Percentiles rank a stretch among this genome's conserved stretches.
These are phyloP conservation scores for Lycaon pictus DNA, from an alignment of 2,113 vertebrate genomes.

Conservation along the genomic window DNA sequence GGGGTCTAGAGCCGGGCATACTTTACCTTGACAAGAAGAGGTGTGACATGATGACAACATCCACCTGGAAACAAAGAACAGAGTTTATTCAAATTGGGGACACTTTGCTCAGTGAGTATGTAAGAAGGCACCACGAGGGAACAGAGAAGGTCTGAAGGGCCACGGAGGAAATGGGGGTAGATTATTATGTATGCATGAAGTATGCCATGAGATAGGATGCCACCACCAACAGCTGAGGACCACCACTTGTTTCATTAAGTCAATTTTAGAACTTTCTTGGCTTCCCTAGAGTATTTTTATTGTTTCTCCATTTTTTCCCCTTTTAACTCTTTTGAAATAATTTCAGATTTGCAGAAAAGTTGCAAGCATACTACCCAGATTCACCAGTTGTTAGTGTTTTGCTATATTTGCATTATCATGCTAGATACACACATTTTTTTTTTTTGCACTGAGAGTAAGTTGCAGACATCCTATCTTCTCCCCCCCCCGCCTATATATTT, in stretches of 20 bases:
- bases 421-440: neutral
- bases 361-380: neutral
- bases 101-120: accelerated
- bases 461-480: neutral
- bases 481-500: neutral
- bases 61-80: neutral
- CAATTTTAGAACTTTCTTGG: neutral
- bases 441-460: neutral
- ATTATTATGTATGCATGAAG: accelerated
- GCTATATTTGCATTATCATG: neutral
- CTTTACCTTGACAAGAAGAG: neutral
- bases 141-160: neutral
- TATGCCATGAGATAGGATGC: accelerated
- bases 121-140: neutral
- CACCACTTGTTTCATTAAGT: neutral
- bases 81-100: neutral
- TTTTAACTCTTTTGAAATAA: slow-evolving; percentile 20
- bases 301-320: neutral
- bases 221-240: accelerated
- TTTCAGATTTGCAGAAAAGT: neutral
- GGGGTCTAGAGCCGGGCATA: accelerated
- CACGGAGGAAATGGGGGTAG: accelerated
- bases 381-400: neutral
- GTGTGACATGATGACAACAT: neutral
- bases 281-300: neutral